Percentiles rank a stretch among this genome's conserved stretches.
Conservation (phyloP, 2,888 invertebrate genomes). For the Rhabditoides inermis region DNA sequence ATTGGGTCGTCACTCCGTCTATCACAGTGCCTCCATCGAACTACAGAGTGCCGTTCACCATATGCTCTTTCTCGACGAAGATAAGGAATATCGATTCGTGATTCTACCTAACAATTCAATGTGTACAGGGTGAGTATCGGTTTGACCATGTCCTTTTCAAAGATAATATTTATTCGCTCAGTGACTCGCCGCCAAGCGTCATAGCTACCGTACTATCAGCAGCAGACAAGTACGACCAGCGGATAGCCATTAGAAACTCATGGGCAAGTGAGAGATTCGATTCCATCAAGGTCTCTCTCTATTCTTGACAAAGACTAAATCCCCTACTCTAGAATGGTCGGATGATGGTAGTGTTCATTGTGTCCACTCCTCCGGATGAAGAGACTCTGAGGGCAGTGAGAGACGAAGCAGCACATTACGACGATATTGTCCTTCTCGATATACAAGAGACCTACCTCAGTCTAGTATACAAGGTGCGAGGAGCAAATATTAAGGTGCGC, state of each 20-base stretch:
- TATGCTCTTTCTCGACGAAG: too few species aligned
- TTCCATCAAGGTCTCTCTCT: background rate
- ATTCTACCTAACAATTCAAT: too few species aligned
- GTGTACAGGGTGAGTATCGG: too few species aligned
- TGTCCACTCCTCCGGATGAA: conserved; percentile 10
- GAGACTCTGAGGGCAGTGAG: conserved; percentile 6
- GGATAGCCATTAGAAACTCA: conserved; percentile 19
- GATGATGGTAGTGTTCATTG: conserved; percentile 11
- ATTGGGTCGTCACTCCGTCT: too few species aligned
- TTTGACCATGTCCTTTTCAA: too few species aligned
- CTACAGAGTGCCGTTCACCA: too few species aligned
- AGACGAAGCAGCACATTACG: conserved; percentile 13
- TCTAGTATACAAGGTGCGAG: conserved; percentile 19
- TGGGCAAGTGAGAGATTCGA: conserved; percentile 14
- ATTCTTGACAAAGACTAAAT: background rate
- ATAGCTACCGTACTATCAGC: conserved; percentile 17
- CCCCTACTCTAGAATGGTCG: background rate
- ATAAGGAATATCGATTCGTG: too few species aligned
- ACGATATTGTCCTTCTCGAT: conserved; percentile 19
- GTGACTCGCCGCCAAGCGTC: conserved; percentile 14
- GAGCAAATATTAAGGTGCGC: too few species aligned
- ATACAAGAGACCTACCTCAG: conserved; percentile 22
- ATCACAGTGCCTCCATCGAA: too few species aligned
- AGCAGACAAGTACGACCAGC: conserved; percentile 14
- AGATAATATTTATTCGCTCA: too few species aligned